phyloP scores from a whole-genome alignment of 2,113 vertebrate species.

The Brachyhypopomus gauderio region DNA sequence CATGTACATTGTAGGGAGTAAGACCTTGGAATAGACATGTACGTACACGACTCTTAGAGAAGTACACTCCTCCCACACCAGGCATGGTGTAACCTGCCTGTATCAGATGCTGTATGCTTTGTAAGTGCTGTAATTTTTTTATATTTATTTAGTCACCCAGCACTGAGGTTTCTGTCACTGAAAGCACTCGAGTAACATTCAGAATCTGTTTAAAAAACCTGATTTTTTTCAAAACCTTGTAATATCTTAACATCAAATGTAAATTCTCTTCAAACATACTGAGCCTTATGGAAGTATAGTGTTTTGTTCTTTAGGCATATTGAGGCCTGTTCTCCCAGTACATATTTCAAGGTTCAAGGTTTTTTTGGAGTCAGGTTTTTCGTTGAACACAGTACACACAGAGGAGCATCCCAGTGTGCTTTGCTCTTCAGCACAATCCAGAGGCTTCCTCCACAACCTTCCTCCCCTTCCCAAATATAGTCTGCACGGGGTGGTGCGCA shows the following conservation, averaged over 20 bases:
- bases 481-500: slow-evolving; percentile 17
- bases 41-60: background rate
- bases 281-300: too few relatives aligned
- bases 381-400: background rate
- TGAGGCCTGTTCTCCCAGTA: background rate
- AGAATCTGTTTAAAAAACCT: background rate
- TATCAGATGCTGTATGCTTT: background rate
- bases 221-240: too few relatives aligned
- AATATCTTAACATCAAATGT: too few relatives aligned
- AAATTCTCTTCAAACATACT: too few relatives aligned
- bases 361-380: background rate
- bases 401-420: background rate
- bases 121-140: background rate
- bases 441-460: background rate
- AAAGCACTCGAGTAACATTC: background rate
- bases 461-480: slow-evolving; percentile 46
- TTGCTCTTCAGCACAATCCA: background rate
- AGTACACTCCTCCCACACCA: slow-evolving; percentile 12
- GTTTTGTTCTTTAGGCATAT: too few relatives aligned
- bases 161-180: slow-evolving; percentile 6
- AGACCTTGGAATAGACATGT: slow-evolving; percentile 3
- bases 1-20: slow-evolving; percentile 21
- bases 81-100: background rate
- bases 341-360: background rate
- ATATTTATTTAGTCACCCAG: background rate